Conservation (phyloP, 1,140 invertebrate species). For the Calliopsis andreniformis region DNA sequence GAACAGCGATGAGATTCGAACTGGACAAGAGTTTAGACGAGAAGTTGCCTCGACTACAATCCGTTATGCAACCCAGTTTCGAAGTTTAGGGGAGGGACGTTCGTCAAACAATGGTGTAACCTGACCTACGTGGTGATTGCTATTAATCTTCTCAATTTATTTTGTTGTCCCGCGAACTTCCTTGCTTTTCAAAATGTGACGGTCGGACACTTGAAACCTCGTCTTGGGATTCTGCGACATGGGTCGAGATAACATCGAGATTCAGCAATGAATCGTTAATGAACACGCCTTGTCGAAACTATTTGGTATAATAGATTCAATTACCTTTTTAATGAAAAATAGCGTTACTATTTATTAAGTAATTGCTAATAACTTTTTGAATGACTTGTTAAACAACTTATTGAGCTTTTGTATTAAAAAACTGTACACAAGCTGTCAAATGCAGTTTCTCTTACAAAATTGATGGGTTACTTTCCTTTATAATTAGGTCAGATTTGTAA, state of each 20-base stretch:
- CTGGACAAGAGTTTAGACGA: background rate
- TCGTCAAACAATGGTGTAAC: slow-evolving; percentile 66
- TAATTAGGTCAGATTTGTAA: too few relatives aligned
- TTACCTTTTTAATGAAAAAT: too few relatives aligned
- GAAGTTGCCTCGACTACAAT: slow-evolving; percentile 13
- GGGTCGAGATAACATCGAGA: background rate
- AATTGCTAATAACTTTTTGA: too few relatives aligned
- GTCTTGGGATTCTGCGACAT: background rate
- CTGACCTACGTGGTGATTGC: slow-evolving; percentile 66
- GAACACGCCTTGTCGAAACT: too few relatives aligned
- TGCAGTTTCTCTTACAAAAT: too few relatives aligned
- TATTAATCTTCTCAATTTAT: slow-evolving; percentile 69
- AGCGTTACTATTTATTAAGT: too few relatives aligned
- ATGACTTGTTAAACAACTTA: too few relatives aligned
- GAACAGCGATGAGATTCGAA: slow-evolving; percentile 11
- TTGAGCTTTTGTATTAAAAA: too few relatives aligned
- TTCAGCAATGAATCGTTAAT: background rate
- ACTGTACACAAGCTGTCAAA: too few relatives aligned
- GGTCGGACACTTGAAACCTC: slow-evolving; percentile 3
- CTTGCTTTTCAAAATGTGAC: slow-evolving; percentile 26
- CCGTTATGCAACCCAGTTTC: slow-evolving; percentile 65
- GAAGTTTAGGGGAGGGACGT: slow-evolving; percentile 58
- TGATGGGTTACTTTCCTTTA: too few relatives aligned
- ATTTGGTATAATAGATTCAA: too few relatives aligned
- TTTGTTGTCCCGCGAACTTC: slow-evolving; percentile 37